Evolutionary conservation across 2,797 vertebrate species (phyloP).

Genomic region (Picus viridis): DNA sequence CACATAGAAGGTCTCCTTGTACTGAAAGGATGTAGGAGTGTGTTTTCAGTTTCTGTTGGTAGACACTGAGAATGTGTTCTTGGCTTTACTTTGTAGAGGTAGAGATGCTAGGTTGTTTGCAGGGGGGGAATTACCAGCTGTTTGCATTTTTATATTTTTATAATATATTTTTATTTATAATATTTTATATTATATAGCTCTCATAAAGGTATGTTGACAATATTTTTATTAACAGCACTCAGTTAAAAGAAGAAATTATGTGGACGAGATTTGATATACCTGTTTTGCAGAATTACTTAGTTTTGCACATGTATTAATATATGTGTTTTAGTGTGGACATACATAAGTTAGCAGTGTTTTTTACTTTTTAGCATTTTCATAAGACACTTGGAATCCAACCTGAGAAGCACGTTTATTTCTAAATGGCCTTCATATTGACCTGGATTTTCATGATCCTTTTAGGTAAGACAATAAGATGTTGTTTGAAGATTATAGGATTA

Average conservation of each 20-base stretch:
- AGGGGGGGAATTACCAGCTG: background rate
- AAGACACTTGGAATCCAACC: slow-evolving; percentile 88
- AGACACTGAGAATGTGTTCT: background rate
- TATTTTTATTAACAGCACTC: background rate
- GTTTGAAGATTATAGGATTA: background rate
- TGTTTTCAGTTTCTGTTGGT: background rate
- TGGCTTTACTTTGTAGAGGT: background rate
- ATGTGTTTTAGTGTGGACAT: background rate
- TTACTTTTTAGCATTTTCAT: slow-evolving; percentile 82
- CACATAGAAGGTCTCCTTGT: background rate
- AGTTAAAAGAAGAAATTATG: background rate
- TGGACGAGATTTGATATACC: background rate
- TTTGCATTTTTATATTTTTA: background rate
- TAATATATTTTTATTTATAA: too few species aligned
- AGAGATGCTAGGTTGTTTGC: background rate
- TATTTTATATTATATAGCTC: background rate
- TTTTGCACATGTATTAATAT: background rate
- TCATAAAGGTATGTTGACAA: background rate
- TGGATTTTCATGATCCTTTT: slow-evolving; percentile 90
- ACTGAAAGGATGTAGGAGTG: background rate
- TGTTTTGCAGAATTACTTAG: background rate
- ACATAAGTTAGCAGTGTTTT: background rate
- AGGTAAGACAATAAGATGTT: slow-evolving; percentile 79
- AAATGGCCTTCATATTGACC: slow-evolving; percentile 91
- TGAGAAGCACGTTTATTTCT: slow-evolving; percentile 89